Base-by-base conservation (phyloP, 2,113 vertebrate genomes). In the Triplophysa tibetana region DNA sequence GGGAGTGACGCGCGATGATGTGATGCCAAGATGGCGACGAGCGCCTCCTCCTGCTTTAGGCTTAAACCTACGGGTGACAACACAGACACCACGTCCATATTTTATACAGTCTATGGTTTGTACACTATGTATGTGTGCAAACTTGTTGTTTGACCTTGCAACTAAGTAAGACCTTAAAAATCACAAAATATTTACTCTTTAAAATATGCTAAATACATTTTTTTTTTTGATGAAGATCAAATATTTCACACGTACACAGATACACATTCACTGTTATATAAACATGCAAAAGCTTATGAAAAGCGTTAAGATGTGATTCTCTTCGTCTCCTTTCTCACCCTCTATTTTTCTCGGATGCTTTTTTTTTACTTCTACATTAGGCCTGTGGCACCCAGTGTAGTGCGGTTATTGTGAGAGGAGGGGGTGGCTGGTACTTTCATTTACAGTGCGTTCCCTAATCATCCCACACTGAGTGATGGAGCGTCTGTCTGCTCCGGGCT, bases 381-480 rank as follows among this genome's bases (percentile, higher is more conserved):
- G n/a, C 72, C 74, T 29, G 41, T 29, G 61, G 62, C 60, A 63
- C 43, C 12, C 45, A 24, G 41, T 76, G 29, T 58, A 76, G 74
- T 50, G 60, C 60, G 8, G 41, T 76, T 64, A 63, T 64, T 63
- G 61, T 10, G 21, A 41, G 23, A 62, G 33, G 21, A 19, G 38
- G 61, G 72, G 33, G 21, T 14, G 16, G 73, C 17, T 75, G 43
- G 21, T 2, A 6, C 43, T 63, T 19, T 45, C 29, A 3, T 11
- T n/a, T 23, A 50, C 70, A 73, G 50, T 60, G 41, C 58, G 12
- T 75, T 75, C 45, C 62, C 74, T 77, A 77, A 77, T 77, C 74
- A 65, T 77, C 62, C 45, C 74, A 54, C 52, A 38, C 68, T 81
- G 65, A 81, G 66, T 70, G 74, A 77, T 81, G 80, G 68, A 77